Evolutionary conservation across 2,113 vertebrate genomes (phyloP).

Genomic region (Rhynchomys soricoides): DNA sequence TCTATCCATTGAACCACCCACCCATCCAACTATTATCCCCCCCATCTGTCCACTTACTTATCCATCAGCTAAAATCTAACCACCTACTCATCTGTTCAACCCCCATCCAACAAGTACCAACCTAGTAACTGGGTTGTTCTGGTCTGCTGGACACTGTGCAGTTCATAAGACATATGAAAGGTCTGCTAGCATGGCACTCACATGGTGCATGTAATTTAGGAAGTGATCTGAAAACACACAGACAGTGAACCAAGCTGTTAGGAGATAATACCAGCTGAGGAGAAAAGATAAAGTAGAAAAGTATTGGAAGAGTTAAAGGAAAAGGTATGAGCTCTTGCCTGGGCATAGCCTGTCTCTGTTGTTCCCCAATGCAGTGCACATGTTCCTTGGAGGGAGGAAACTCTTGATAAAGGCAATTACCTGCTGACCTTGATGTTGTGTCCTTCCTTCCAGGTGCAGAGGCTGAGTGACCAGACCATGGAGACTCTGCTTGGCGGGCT

Average conservation of each 20-base stretch:
- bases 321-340: background rate
- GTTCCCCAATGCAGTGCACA: accelerated
- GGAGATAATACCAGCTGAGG: background rate
- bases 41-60: background rate
- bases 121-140: background rate
- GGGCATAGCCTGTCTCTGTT: background rate
- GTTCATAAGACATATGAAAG: background rate
- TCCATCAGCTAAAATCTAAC: background rate
- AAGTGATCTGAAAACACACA: background rate
- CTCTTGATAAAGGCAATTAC: accelerated
- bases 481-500: slow-evolving; percentile 96
- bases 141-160: background rate
- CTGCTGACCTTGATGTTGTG: slow-evolving; percentile 47
- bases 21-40: background rate
- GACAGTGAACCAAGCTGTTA: background rate
- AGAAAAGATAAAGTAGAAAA: background rate
- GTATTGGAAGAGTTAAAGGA: no score
- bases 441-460: slow-evolving; percentile 86
- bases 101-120: background rate
- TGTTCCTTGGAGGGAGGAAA: background rate
- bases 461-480: slow-evolving; percentile 93
- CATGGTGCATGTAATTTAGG: background rate
- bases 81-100: background rate
- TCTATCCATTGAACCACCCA: background rate
- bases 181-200: background rate